Evolutionary conservation across 1,140 invertebrate species (phyloP).

Genomic region (Anadara kagoshimensis): DNA sequence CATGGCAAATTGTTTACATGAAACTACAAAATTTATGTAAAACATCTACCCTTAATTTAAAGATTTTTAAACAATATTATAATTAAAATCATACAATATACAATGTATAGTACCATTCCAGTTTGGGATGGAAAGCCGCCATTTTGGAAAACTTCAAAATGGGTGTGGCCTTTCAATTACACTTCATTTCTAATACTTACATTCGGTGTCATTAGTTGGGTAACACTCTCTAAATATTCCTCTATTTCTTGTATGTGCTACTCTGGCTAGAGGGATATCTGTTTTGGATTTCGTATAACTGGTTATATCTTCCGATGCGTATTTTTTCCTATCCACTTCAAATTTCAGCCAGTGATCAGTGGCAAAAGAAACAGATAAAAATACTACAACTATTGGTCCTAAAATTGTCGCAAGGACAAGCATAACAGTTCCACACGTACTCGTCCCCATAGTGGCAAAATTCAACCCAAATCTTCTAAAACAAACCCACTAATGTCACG

Average conservation of each 20-base stretch:
- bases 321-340: constrained; percentile 48
- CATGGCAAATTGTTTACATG: too few species aligned
- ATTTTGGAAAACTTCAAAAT: too few species aligned
- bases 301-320: neutral
- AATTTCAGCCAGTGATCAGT: constrained; percentile 68
- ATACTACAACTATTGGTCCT: constrained; percentile 57
- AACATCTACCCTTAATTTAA: too few species aligned
- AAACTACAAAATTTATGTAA: too few species aligned
- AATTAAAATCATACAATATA: too few species aligned
- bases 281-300: too few species aligned
- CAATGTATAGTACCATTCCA: too few species aligned
- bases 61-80: too few species aligned
- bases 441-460: constrained; percentile 37
- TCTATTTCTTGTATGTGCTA: constrained; percentile 55
- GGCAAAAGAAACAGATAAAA: constrained; percentile 64
- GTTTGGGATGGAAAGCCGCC: constrained; percentile 11
- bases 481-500: too few species aligned
- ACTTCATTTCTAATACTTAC: constrained; percentile 50
- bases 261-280: constrained; percentile 24
- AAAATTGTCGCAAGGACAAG: constrained; percentile 59
- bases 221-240: constrained; percentile 66
- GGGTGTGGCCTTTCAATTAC: constrained; percentile 4
- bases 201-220: constrained; percentile 61
- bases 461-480: too few species aligned
- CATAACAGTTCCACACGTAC: constrained; percentile 55